Percentiles rank a stretch among this genome's conserved stretches.
Conservation (phyloP, 2,113 vertebrate species). For the Bubo blakistoni region DNA sequence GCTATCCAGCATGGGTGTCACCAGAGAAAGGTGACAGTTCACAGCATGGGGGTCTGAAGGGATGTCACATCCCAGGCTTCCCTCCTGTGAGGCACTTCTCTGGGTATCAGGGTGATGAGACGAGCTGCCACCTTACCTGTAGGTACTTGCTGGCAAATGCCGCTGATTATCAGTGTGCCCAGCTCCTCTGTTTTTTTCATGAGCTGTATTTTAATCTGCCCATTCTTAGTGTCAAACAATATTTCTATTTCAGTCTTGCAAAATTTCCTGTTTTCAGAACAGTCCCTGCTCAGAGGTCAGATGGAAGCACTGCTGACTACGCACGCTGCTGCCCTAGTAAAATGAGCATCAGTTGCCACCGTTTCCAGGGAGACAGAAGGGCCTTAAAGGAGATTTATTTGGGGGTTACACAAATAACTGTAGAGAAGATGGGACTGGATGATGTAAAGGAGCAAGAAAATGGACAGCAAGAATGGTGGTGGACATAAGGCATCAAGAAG, state of each 20-base stretch:
- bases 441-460: background rate
- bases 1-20: background rate
- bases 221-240: background rate
- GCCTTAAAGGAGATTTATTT: background rate
- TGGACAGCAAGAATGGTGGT: background rate
- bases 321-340: background rate
- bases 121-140: background rate
- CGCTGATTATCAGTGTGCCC: rapidly evolving
- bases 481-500: background rate
- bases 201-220: background rate
- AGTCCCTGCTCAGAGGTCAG: background rate
- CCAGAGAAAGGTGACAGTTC: background rate
- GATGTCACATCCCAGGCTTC: background rate
- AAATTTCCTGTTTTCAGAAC: background rate
- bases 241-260: background rate
- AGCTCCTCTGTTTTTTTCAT: background rate
- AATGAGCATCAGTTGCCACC: background rate
- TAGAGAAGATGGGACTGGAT: background rate
- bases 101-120: background rate
- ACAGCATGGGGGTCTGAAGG: background rate
- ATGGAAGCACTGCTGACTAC: background rate
- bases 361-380: background rate
- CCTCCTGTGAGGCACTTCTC: background rate
- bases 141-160: background rate
- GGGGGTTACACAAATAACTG: background rate